Evolutionary conservation across 2,888 invertebrate species (phyloP), one percentile per base, ranked within the genome.

Genomic region (Trimorus sp.): DNA sequence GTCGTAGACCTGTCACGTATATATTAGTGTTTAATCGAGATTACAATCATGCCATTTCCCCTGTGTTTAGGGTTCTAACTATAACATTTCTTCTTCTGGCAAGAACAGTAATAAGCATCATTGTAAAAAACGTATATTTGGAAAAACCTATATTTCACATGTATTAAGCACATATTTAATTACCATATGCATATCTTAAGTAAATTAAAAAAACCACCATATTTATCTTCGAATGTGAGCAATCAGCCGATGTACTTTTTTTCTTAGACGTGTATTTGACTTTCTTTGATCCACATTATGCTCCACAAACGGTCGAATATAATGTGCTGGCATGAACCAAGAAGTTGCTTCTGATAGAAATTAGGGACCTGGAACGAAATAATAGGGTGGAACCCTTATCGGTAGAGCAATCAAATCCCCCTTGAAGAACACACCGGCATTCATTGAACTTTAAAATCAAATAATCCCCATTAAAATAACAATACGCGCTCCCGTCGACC

Each of bases 401-500:
- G 88, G 83, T 88, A 85, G 83, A 85, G 89, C 90, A 91, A 91
- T 91, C 91, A 91, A 89, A 91, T 89, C 87, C 88, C 88, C 89
- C 88, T 89, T 88, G 88, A 87, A 87, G 87, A 87, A 88, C 86
- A 87, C 87, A 86, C 88, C 83, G 88, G 90, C 89, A 90, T 91
- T 91, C 90, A 89, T 89, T 89, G 89, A 90, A 91, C 90, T 91
- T 91, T 91, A 91, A 91, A 91, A 91, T 91, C 91, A 88, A 91
- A 91, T 91, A 90, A 91, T 88, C 88, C 88, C 91, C 88, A 91
- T 91, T 91, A 91, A 91, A 91, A 91, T 91, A 91, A 91, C 91
- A 91, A 91, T 91, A 89, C 90, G 87, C 87, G 85, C 86, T 87
- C 85, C 83, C 84, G 84, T 83, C 86, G 85, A 68, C 85, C 88